Conservation (phyloP, 2,888 invertebrate species). For the Hypsopygia costalis region DNA sequence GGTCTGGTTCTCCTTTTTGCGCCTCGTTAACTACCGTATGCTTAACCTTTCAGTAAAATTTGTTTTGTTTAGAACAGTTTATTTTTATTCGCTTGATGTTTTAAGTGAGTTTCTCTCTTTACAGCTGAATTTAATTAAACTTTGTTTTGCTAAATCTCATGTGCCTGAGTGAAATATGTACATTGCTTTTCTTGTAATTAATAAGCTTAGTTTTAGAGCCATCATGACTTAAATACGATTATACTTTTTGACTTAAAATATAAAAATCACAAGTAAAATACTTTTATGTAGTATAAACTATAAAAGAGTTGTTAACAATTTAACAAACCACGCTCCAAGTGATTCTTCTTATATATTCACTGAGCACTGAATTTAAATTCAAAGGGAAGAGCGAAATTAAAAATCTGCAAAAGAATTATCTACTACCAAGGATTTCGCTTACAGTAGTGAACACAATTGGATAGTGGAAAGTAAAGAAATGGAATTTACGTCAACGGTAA, state of each 20-base stretch:
- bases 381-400: constrained; percentile 55
- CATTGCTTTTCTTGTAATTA: neutral
- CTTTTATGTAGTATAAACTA: constrained; percentile 2
- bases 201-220: neutral
- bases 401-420: constrained; percentile 48
- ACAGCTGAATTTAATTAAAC: constrained; percentile 32
- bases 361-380: constrained; percentile 50
- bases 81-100: constrained; percentile 29
- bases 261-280: neutral
- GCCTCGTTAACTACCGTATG: constrained; percentile 42
- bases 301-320: constrained; percentile 26
- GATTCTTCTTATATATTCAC: constrained; percentile 44
- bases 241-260: neutral
- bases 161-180: neutral
- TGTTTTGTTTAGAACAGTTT: constrained; percentile 29
- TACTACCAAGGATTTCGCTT: constrained; percentile 41
- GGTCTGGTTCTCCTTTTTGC: constrained; percentile 31
- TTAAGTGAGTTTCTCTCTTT: constrained; percentile 24
- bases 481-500: no score
- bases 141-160: constrained; percentile 14
- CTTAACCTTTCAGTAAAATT: constrained; percentile 33
- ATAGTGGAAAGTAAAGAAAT: no score
- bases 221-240: neutral
- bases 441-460: constrained; percentile 16
- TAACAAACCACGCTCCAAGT: constrained; percentile 38